A percentile compares a stretch with the other conserved stretches of the same genome.
These are phyloP conservation scores for Thysanoteuthis rhombus DNA, from an alignment of 2,888 invertebrate species.

Conservation along the genomic window DNA sequence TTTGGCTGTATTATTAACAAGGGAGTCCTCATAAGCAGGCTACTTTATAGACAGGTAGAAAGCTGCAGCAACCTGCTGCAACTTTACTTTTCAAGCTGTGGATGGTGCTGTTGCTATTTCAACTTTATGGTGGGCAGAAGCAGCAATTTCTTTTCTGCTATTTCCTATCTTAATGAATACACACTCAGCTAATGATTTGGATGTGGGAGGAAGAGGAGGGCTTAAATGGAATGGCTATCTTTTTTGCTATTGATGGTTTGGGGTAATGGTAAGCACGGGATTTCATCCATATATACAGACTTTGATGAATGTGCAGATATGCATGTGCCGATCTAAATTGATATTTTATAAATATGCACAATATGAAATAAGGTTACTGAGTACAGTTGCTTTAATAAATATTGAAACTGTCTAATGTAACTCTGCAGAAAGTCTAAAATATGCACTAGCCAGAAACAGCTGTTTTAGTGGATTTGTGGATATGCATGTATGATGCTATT, in stretches of 20 bases:
- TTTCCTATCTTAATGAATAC: background rate
- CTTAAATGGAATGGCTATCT: background rate
- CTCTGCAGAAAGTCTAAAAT: background rate
- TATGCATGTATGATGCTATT: background rate
- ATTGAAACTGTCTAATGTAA: background rate
- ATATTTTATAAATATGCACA: background rate
- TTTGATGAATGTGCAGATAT: background rate
- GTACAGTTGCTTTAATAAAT: background rate
- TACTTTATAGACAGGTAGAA: background rate
- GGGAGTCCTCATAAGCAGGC: background rate
- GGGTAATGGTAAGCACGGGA: background rate
- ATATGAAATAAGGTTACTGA: background rate
- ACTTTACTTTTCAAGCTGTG: background rate
- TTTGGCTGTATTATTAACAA: background rate
- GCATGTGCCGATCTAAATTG: background rate
- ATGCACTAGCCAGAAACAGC: background rate
- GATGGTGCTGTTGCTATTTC: background rate
- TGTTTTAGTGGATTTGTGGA: background rate
- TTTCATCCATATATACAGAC: background rate
- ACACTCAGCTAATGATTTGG: background rate
- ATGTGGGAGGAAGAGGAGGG: background rate
- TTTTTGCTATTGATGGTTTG: background rate
- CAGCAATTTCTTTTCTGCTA: background rate
- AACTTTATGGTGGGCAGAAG: slow-evolving; percentile 1
- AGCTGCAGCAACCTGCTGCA: no score